Evolutionary conservation across 2,797 vertebrate genomes (phyloP), one percentile per base, ranked within the genome.

Genomic region (Phalloptychus januarius): DNA sequence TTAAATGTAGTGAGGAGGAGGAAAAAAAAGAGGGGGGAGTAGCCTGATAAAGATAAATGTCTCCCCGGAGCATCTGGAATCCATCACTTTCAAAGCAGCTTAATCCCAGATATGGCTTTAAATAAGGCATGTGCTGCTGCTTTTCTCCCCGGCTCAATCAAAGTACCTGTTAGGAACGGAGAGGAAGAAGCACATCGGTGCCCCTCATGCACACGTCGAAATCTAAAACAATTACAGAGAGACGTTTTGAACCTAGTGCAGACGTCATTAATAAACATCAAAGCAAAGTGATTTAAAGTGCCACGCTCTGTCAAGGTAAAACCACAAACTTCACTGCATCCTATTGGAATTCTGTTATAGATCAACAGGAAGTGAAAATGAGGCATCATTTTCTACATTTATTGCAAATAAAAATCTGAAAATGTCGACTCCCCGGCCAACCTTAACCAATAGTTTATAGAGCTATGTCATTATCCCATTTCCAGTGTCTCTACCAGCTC

Each of bases 21-120:
- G 74, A 82, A 79, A 40, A 77, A 74, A 77, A 54, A 52, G 10
- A 23, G 3, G 18, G 23, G 23, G 18, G 48, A 73, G 20, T 61
- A 77, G 79, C 81, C 78, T 86, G 84, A 92, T 93, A 86, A 92
- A 93, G 91, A 92, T 63, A 54, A 87, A 93, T 82, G 90, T 85
- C 84, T 86, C 79, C 36, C 2, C 0, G 2, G 40, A 33, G 76
- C 92, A 93, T 91, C 92, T 93, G 91, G 91, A 92, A 87, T 83
- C 79, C 80, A 89, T 92, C 90, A 74, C 86, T 75, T 86, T 88
- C 72, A 84, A 80, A 88, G 82, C 67, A 7, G 42, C 76, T 87
- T 77, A 79, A 86, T 38, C 38, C 36, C 81, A 88, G 87, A 90
- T 92, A 86, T 77, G 84, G 72, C 87, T 86, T 72, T 38, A 84